Conservation (phyloP, 2,888 invertebrate genomes). For the Sipha maydis region DNA sequence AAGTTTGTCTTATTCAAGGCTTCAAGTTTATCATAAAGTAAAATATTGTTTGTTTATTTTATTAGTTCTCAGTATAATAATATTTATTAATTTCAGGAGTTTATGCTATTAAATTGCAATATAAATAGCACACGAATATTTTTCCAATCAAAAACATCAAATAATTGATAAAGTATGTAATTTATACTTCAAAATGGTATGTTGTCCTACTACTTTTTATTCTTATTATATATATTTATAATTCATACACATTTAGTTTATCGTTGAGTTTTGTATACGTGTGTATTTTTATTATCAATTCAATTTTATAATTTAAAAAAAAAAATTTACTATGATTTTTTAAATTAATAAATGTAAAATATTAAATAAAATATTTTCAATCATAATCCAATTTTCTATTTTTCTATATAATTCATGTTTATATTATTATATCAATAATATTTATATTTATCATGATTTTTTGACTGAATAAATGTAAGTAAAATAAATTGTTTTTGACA, state of each 20-base stretch:
- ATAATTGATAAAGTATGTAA: not conserved
- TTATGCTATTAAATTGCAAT: constrained; percentile 88
- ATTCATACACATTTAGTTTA: not conserved
- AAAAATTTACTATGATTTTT: no score
- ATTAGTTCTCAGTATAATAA: not conserved
- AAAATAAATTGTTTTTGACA: no score
- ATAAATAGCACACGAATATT: constrained; percentile 95
- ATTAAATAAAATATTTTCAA: no score
- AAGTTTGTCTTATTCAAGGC: constrained; percentile 86
- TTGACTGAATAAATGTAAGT: no score
- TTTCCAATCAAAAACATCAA: constrained; percentile 72
- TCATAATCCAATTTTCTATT: no score
- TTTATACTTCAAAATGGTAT: no score
- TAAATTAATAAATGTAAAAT: no score
- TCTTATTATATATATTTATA: not conserved
- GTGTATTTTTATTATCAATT: not conserved
- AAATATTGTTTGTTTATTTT: constrained; percentile 49
- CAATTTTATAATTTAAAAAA: not conserved
- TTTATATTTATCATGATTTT: no score
- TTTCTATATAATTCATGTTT: no score
- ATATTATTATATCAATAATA: no score
- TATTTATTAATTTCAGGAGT: constrained; percentile 72
- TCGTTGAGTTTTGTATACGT: no score
- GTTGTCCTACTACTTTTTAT: no score
- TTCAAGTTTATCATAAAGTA: constrained; percentile 77